Conservation (phyloP, 2,888 invertebrate genomes). For the Alloplasta piceator region DNA sequence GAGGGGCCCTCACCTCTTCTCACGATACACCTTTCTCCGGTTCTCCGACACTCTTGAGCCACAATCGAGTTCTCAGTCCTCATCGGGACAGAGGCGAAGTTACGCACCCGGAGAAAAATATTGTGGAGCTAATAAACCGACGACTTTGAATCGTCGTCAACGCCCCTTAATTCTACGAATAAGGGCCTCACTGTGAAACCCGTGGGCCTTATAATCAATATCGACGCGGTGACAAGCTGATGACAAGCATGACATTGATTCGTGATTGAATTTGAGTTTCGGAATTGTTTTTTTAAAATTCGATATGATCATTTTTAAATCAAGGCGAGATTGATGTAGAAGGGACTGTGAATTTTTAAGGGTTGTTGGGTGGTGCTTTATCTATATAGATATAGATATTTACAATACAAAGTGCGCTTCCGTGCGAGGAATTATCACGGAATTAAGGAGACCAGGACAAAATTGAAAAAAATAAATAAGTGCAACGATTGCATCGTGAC, state of each 20-base stretch:
- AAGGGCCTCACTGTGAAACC: not conserved
- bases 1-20: constrained; percentile 56
- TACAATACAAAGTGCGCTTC: constrained; percentile 50
- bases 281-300: constrained; percentile 12
- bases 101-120: constrained; percentile 76
- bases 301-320: constrained; percentile 8
- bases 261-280: constrained; percentile 2
- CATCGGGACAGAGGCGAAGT: constrained; percentile 79
- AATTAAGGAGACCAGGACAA: constrained; percentile 38
- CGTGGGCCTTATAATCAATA: not conserved
- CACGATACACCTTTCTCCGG: constrained; percentile 77
- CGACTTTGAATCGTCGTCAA: constrained; percentile 27
- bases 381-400: not conserved
- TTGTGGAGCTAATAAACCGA: constrained; percentile 60
- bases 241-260: not conserved
- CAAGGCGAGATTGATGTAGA: not conserved
- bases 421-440: constrained; percentile 38
- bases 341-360: constrained; percentile 51
- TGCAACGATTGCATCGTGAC: constrained; percentile 37
- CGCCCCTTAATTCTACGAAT: constrained; percentile 10
- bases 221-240: no score
- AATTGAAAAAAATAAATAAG: constrained; percentile 28
- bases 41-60: constrained; percentile 74
- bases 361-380: constrained; percentile 19
- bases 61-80: constrained; percentile 77